Conservation (phyloP, 2,888 invertebrate genomes). For the Catocala nupta region DNA sequence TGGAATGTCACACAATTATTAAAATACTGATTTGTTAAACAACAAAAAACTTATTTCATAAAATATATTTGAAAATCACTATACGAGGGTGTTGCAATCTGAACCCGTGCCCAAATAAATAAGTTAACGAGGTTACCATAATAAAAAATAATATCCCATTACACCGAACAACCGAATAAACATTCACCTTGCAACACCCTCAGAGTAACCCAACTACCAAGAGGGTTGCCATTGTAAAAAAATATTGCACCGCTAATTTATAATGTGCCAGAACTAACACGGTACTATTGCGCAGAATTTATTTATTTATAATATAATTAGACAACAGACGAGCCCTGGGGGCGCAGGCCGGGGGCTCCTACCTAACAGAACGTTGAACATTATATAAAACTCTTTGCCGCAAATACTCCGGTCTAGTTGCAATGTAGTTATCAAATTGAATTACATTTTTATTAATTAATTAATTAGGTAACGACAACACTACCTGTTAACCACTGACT, state of each 20-base stretch:
- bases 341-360: conserved; percentile 35
- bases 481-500: conserved; percentile 85
- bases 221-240: conserved; percentile 68
- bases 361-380: conserved; percentile 63
- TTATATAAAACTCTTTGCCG: conserved; percentile 57
- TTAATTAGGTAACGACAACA: conserved; percentile 80
- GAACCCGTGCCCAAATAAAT: conserved; percentile 64
- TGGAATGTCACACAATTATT: conserved; percentile 87
- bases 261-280: conserved; percentile 65
- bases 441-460: conserved; percentile 59
- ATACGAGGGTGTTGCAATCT: conserved; percentile 72
- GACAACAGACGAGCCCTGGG: conserved; percentile 75
- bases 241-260: conserved; percentile 78
- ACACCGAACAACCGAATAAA: conserved; percentile 57
- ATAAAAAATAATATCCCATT: conserved; percentile 54
- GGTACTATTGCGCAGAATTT: conserved; percentile 66
- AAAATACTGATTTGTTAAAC: conserved; percentile 86
- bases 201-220: conserved; percentile 60
- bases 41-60: conserved; percentile 72
- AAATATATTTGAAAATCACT: conserved; percentile 75
- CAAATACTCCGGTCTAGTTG: conserved; percentile 61
- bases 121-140: conserved; percentile 58
- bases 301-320: conserved; percentile 69
- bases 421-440: conserved; percentile 73
- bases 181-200: conserved; percentile 80